Percentiles rank a stretch among this genome's conserved stretches.
Evolutionary conservation across 2,888 invertebrate species (phyloP).

Genomic region (Eutolmus rufibarbis): DNA sequence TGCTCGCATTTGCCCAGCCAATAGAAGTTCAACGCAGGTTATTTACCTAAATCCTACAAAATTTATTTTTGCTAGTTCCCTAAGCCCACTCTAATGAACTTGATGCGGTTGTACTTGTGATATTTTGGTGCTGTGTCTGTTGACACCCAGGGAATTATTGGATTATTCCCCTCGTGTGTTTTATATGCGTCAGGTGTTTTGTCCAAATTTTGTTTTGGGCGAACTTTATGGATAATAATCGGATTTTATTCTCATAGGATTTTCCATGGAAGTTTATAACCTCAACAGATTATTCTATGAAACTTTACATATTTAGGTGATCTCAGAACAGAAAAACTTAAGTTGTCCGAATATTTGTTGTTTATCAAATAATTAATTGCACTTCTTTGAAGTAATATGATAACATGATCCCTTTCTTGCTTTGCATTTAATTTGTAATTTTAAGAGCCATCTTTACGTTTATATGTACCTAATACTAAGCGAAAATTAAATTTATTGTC

Average conservation of each 20-base stretch:
- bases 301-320: neutral
- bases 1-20: neutral
- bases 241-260: neutral
- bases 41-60: neutral
- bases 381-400: too few species aligned
- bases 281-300: neutral
- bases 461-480: too few species aligned
- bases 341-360: too few species aligned
- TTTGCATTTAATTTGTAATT: too few species aligned
- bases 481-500: too few species aligned
- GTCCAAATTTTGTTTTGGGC: neutral
- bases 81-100: neutral
- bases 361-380: too few species aligned
- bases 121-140: neutral
- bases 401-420: too few species aligned
- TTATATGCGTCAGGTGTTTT: neutral
- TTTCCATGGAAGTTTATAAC: neutral
- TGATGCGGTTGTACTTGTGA: neutral
- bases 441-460: too few species aligned
- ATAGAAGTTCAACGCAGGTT: neutral
- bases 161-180: neutral
- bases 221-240: neutral
- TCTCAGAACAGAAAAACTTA: too few species aligned
- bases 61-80: neutral
- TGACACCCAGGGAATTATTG: neutral